Evolutionary conservation across 2,888 invertebrate species (phyloP).

Genomic region (Flexamia atlantica): DNA sequence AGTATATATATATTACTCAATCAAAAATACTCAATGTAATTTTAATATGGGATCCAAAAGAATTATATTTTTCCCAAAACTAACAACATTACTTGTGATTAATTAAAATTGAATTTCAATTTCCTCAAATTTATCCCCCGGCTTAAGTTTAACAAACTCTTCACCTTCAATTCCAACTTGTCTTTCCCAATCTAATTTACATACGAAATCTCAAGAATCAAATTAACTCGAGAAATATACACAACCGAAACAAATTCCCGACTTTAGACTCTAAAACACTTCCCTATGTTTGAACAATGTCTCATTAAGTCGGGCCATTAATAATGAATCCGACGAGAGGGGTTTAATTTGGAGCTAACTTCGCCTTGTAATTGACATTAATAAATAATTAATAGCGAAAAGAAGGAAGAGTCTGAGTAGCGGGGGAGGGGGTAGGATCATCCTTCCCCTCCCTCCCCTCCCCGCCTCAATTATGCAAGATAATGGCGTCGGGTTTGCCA

Average conservation of each 20-base stretch:
- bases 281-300: slow-evolving; percentile 41
- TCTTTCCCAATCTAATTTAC: too few relatives aligned
- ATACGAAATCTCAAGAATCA: neutral
- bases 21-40: too few relatives aligned
- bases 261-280: slow-evolving; percentile 20
- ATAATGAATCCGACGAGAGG: slow-evolving; percentile 43
- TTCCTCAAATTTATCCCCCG: too few relatives aligned
- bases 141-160: too few relatives aligned
- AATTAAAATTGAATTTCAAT: too few relatives aligned
- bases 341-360: slow-evolving; percentile 44
- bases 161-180: too few relatives aligned
- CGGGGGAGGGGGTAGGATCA: neutral
- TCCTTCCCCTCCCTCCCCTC: slow-evolving; percentile 24
- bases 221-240: neutral
- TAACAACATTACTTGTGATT: too few relatives aligned
- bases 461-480: slow-evolving; percentile 52
- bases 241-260: slow-evolving; percentile 18
- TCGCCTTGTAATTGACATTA: slow-evolving; percentile 51
- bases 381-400: slow-evolving; percentile 56
- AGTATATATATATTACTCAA: too few relatives aligned
- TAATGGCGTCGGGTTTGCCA: slow-evolving; percentile 44
- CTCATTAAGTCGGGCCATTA: slow-evolving; percentile 42
- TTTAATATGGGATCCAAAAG: too few relatives aligned
- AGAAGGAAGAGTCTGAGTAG: slow-evolving; percentile 41
- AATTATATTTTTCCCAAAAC: too few relatives aligned